Percentiles rank a stretch among this genome's conserved stretches.
phyloP scores from a whole-genome alignment of 2,113 vertebrate genomes.

The Xenopus borealis region DNA sequence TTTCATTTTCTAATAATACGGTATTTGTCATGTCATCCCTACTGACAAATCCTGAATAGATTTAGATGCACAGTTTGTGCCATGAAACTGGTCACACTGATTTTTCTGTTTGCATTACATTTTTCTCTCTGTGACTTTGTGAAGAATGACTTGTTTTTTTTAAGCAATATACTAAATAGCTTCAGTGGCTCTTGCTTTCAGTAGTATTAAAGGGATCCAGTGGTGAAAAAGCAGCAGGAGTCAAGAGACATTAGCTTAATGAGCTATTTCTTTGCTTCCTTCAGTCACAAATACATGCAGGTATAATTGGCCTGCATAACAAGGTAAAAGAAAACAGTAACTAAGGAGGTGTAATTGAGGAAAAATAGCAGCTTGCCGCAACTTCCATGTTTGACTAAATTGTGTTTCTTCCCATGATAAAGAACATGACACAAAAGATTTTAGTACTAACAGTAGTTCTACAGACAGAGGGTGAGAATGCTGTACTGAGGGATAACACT shows the following conservation, averaged over 20 bases:
- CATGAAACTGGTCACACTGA: slow-evolving; percentile 15
- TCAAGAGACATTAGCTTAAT: slow-evolving; percentile 41
- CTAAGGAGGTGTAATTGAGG: not conserved
- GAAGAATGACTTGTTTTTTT: slow-evolving; percentile 29
- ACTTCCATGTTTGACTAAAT: no score
- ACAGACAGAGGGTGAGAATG: no score
- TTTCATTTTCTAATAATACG: slow-evolving; percentile 15
- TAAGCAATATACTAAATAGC: slow-evolving; percentile 15
- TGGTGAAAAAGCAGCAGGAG: slow-evolving; percentile 32
- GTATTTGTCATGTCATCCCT: not conserved
- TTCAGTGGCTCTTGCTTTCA: slow-evolving; percentile 18
- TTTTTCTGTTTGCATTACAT: slow-evolving; percentile 2
- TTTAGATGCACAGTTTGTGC: slow-evolving; percentile 15
- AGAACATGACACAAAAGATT: no score
- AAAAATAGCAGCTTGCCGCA: not conserved
- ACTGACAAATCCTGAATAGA: slow-evolving; percentile 12
- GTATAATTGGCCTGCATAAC: slow-evolving; percentile 14
- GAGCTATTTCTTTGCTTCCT: slow-evolving; percentile 33
- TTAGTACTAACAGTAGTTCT: no score
- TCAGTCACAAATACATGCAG: slow-evolving; percentile 33
- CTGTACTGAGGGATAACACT: no score
- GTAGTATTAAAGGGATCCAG: slow-evolving; percentile 18
- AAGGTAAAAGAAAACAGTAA: slow-evolving; percentile 5
- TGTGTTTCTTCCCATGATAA: no score
- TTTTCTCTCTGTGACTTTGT: slow-evolving; percentile 13